These are phyloP conservation scores for Boulengeromyrus knoepffleri DNA, from an alignment of 2,113 vertebrate genomes.

Conservation along the genomic window DNA sequence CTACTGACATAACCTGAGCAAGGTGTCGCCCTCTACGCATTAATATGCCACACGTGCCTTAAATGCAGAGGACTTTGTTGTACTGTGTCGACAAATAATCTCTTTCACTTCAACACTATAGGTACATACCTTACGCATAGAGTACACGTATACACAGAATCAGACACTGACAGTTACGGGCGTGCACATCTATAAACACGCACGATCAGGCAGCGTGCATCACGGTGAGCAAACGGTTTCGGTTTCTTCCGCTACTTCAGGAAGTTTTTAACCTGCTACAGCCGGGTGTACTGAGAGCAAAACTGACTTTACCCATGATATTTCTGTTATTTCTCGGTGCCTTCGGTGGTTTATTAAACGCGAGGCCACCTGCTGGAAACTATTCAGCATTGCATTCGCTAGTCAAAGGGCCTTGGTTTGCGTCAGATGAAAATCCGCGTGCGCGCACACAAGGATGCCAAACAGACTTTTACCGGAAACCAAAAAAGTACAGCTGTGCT, in stretches of 20 bases:
- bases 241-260: not conserved
- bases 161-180: not conserved
- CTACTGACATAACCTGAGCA: no score
- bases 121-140: not conserved
- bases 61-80: no score
- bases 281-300: not conserved
- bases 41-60: no score
- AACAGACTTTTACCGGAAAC: not conserved
- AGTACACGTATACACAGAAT: not conserved
- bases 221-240: not conserved
- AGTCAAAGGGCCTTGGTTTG: not conserved
- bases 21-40: no score
- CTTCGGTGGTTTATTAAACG: not conserved
- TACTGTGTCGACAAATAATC: no score
- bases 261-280: not conserved
- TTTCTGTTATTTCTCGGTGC: not conserved
- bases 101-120: not conserved
- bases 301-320: not conserved
- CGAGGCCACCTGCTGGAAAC: not conserved
- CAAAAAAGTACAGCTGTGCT: not conserved
- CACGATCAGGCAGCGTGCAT: not conserved
- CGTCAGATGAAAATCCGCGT: not conserved
- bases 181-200: not conserved
- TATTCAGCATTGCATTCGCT: not conserved
- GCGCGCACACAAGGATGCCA: not conserved